Percentiles rank a stretch among this genome's conserved stretches.
phyloP scores from a whole-genome alignment of 2,888 invertebrate genomes.

The Eupelmus urozonus region DNA sequence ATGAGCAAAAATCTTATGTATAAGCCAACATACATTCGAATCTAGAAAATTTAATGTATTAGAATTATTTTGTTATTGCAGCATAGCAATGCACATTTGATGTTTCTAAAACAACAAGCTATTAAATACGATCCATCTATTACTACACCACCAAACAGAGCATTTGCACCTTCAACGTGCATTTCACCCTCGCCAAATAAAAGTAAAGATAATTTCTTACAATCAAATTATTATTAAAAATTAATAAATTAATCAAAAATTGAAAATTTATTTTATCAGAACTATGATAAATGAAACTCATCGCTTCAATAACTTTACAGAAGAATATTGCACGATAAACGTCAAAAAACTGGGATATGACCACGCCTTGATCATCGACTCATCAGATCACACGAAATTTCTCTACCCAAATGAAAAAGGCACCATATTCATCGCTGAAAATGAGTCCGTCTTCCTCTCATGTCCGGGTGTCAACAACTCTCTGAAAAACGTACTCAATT shows the following conservation, averaged over 20 bases:
- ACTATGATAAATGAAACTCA: not conserved
- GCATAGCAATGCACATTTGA: not conserved
- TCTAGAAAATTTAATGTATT: not conserved
- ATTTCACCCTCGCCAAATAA: not conserved
- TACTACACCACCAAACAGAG: not conserved
- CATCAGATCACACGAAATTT: slow-evolving; percentile 33
- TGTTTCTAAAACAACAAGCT: not conserved
- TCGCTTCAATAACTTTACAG: not conserved
- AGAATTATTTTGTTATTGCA: not conserved
- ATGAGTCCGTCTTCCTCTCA: not conserved
- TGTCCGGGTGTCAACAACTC: slow-evolving; percentile 14
- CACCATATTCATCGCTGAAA: not conserved
- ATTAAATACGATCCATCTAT: slow-evolving; percentile 15
- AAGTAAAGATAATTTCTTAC: not conserved
- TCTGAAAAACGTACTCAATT: not conserved
- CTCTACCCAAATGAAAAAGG: slow-evolving; percentile 16
- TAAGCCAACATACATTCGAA: not conserved
- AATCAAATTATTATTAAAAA: not conserved
- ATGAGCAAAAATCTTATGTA: not conserved
- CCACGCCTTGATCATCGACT: slow-evolving; percentile 22
- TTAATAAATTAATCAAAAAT: not conserved
- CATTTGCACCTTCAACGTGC: not conserved
- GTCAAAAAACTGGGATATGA: slow-evolving; percentile 14
- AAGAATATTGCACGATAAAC: slow-evolving; percentile 17
- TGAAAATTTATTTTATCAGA: not conserved